Conservation (phyloP, 2,888 invertebrate genomes). For the Limnephilus rhombicus region DNA sequence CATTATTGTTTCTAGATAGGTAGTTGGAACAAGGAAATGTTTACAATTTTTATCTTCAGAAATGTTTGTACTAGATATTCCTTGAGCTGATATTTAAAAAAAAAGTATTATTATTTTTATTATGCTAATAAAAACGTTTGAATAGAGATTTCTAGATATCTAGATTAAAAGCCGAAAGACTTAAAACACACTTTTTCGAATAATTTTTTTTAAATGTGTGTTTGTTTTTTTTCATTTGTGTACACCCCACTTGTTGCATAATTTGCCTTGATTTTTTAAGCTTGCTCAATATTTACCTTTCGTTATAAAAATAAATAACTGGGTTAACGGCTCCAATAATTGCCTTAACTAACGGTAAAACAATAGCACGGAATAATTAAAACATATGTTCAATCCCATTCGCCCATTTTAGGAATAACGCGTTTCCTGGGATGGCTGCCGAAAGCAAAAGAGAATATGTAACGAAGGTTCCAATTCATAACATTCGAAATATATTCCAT, state of each 20-base stretch:
- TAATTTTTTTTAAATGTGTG: neutral
- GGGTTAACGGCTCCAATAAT: slow-evolving; percentile 3
- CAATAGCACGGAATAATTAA: slow-evolving; percentile 34
- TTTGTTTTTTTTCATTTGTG: neutral
- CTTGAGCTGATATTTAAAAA: too few relatives aligned
- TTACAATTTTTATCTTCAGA: too few relatives aligned
- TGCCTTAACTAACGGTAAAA: slow-evolving; percentile 17
- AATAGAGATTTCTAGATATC: too few relatives aligned
- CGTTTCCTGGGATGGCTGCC: slow-evolving; percentile 19
- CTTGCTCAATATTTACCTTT: neutral
- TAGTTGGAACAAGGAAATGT: too few relatives aligned
- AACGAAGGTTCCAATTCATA: slow-evolving; percentile 3
- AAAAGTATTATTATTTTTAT: too few relatives aligned
- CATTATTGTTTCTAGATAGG: too few relatives aligned
- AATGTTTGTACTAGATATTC: too few relatives aligned
- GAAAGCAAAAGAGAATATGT: slow-evolving; percentile 49
- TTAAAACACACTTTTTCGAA: neutral
- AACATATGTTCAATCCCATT: neutral
- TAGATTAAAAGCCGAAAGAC: too few relatives aligned
- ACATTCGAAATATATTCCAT: neutral
- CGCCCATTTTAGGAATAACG: slow-evolving; percentile 2
- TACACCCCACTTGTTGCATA: neutral
- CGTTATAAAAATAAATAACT: neutral
- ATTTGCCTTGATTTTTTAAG: neutral
- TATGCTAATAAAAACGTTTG: too few relatives aligned